A percentile compares a stretch with the other conserved stretches of the same genome.
Evolutionary conservation across 1,140 invertebrate genomes (phyloP).

Genomic region (Heliconius hermathena): DNA sequence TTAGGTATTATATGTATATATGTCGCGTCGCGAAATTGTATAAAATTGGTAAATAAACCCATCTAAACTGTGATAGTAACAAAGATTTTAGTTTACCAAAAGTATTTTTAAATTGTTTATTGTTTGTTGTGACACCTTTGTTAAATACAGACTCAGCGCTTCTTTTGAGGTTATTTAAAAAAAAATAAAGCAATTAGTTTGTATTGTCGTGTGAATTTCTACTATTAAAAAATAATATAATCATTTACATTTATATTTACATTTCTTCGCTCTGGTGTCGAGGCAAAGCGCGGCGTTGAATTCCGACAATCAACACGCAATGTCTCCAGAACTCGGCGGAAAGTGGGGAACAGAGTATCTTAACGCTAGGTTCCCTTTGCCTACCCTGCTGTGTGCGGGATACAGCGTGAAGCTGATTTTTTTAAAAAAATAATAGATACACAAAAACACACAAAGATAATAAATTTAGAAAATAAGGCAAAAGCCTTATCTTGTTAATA

Average conservation of each 20-base stretch:
- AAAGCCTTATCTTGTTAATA: neutral
- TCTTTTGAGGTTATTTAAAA: neutral
- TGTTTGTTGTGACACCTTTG: neutral
- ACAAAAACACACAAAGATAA: too few relatives aligned
- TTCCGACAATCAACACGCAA: too few relatives aligned
- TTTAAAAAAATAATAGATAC: too few relatives aligned
- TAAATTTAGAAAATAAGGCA: too few relatives aligned
- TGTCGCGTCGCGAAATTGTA: neutral
- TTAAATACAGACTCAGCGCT: neutral
- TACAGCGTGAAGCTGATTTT: too few relatives aligned
- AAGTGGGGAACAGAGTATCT: too few relatives aligned
- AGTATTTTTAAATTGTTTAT: conserved; percentile 8
- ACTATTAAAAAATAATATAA: neutral
- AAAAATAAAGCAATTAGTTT: neutral
- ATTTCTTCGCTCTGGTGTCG: too few relatives aligned
- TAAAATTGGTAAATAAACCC: neutral
- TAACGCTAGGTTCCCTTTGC: too few relatives aligned
- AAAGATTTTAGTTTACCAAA: conserved; percentile 24
- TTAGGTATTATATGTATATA: neutral
- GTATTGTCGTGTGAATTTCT: neutral
- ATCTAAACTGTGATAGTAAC: conserved; percentile 20
- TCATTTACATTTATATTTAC: too few relatives aligned
- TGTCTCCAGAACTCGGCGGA: too few relatives aligned
- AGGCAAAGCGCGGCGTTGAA: too few relatives aligned
- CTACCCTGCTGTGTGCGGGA: too few relatives aligned